Evolutionary conservation across 2,113 vertebrate genomes (phyloP), one percentile per base, ranked within the genome.

Genomic region (Opisthocomus hoazin): DNA sequence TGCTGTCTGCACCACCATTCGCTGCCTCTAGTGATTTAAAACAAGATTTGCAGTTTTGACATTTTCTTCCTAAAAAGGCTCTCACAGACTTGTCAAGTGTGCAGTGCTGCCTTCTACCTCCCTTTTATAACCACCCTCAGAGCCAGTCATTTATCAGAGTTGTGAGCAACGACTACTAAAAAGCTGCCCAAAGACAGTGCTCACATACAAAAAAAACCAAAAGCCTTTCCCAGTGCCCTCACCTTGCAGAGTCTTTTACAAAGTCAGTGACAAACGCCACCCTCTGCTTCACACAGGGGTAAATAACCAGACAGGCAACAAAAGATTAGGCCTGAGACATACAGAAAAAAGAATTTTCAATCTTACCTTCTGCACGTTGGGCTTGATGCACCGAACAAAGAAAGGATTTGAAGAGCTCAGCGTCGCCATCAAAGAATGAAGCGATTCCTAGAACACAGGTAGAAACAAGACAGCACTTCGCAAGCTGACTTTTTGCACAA

Each of bases 381-480:
- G 99, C 97, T 99, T 99, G 98, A 99, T 99, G 97, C 99, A 99
- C 32, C 99, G 98, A 36, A 99, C 98, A 66, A 99, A 99, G 96
- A 98, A 99, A 1, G 99, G 99, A 84, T 99, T 99, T 51, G 99
- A 99, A 26, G 98, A 98, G 97, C 99, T 99, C 60, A 99, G 98
- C 0, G 97, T 99, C 1, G 99, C 98, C 99, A 99, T 99, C 95
- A 99, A 98, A 39, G 99, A 99, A 97, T 99, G 99, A 81, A 99
- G 97, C 0, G 99, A 99, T 94, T 98, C 98, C 98, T 99, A 78
- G 41, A 50, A 91, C 81, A 87, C 77, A 94, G 36, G 24, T 11
- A 71, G 54, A 90, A 21, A 65, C 45, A 69, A 77, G 39, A 91
- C 5, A 69, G 60, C 34, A 29, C 86, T 89, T 96, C 65, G 92